These are phyloP conservation scores for Pelusios castaneus DNA, from an alignment of 2,113 vertebrate genomes.

Conservation along the genomic window DNA sequence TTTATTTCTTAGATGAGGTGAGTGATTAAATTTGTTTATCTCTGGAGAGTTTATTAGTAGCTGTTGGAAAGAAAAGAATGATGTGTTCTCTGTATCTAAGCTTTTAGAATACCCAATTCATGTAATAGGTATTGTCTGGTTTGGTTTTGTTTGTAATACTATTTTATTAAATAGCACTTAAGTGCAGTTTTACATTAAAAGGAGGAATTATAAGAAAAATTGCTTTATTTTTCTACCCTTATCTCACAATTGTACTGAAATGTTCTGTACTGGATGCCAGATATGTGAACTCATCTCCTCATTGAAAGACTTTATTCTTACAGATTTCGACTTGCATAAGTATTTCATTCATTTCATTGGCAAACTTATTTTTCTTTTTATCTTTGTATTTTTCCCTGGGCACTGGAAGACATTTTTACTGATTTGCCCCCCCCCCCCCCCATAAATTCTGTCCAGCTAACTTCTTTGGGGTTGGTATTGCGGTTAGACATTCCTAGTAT, in stretches of 20 bases:
- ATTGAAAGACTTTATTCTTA: background rate
- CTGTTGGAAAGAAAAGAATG: background rate
- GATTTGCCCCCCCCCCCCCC: slow-evolving; percentile 39
- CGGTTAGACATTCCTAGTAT: background rate
- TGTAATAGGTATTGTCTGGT: background rate
- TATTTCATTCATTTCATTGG: slow-evolving; percentile 46
- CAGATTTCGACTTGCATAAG: background rate
- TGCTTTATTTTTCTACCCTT: background rate
- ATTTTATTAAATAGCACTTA: background rate
- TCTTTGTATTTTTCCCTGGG: background rate
- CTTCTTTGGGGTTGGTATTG: slow-evolving; percentile 15
- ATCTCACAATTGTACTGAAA: background rate
- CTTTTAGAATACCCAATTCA: background rate
- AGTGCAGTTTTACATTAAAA: background rate
- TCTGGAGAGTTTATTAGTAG: background rate
- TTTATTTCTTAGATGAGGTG: rapidly evolving
- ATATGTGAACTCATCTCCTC: background rate
- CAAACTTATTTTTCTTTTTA: background rate
- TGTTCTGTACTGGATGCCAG: background rate
- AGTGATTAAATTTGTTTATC: background rate
- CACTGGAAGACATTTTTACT: slow-evolving; percentile 19
- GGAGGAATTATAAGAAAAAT: background rate
- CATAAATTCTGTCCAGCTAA: background rate
- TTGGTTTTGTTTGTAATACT: too few relatives aligned
- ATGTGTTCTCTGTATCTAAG: background rate